Percentiles rank a stretch among this genome's conserved stretches.
These are phyloP conservation scores for Trichacis sp. DNA, from an alignment of 2,888 invertebrate species.

Conservation along the genomic window DNA sequence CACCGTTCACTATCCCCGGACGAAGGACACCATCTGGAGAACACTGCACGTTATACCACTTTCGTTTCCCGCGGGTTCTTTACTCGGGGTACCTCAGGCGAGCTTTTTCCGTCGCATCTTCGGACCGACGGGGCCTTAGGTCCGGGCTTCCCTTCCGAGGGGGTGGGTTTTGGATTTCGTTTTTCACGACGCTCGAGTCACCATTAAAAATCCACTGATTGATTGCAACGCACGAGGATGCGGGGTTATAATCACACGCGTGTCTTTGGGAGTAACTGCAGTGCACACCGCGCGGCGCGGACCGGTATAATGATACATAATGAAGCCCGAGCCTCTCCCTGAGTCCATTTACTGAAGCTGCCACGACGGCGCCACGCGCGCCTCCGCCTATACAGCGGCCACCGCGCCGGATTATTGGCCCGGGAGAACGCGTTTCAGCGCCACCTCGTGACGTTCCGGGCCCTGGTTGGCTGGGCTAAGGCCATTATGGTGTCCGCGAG, in stretches of 20 bases:
- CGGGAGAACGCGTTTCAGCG: slow-evolving; percentile 44
- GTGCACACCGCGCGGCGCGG: slow-evolving; percentile 69
- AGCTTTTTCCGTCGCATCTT: slow-evolving; percentile 4
- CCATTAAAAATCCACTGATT: slow-evolving; percentile 43
- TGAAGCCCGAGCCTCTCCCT: slow-evolving; percentile 68
- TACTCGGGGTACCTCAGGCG: no score
- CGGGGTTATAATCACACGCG: slow-evolving; percentile 62
- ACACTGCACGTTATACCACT: no score
- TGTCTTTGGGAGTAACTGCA: slow-evolving; percentile 64
- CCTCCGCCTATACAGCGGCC: slow-evolving; percentile 49
- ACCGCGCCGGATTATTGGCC: slow-evolving; percentile 50
- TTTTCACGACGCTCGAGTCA: slow-evolving; percentile 35
- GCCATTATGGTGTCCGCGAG: slow-evolving; percentile 63
- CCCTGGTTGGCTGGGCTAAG: slow-evolving; percentile 52
- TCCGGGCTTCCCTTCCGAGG: no score
- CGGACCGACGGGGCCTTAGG: neutral
- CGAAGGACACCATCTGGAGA: no score
- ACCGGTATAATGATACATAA: slow-evolving; percentile 70
- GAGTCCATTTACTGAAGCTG: slow-evolving; percentile 54
- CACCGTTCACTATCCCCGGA: no score
- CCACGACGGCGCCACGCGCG: slow-evolving; percentile 58
- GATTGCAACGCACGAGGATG: slow-evolving; percentile 42
- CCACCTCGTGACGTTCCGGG: slow-evolving; percentile 40
- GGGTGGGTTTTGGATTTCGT: no score
- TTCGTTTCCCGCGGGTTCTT: no score